Conservation (phyloP, 2,113 vertebrate species). For the Bubo scandiacus region DNA sequence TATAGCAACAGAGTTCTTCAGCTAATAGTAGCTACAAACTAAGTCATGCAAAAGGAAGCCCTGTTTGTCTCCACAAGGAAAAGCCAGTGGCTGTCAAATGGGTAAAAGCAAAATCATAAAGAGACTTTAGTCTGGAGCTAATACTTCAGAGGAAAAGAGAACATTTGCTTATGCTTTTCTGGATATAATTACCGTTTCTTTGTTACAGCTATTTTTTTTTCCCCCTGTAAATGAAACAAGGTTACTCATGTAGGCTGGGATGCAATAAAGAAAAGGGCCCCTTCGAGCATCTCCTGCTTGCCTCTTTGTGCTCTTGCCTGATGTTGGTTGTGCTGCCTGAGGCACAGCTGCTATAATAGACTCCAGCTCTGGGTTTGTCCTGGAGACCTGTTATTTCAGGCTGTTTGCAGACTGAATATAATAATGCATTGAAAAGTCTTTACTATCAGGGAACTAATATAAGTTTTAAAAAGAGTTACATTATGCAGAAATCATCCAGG, state of each 20-base stretch:
- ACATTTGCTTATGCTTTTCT: not conserved
- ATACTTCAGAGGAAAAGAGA: not conserved
- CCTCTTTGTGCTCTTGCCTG: constrained; percentile 10
- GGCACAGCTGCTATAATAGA: constrained; percentile 35
- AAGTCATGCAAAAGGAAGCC: not conserved
- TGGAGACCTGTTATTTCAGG: constrained; percentile 25
- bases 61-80: not conserved
- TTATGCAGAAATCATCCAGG: not conserved
- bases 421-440: constrained; percentile 6
- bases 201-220: not conserved
- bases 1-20: constrained; percentile 1
- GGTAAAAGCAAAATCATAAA: not conserved
- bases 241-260: not conserved
- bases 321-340: constrained; percentile 39
- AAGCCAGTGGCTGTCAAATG: not conserved
- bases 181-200: not conserved
- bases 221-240: not conserved
- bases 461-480: not conserved
- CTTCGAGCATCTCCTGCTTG: not conserved
- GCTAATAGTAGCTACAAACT: constrained; percentile 10
- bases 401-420: not conserved
- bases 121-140: not conserved
- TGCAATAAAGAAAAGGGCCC: constrained; percentile 23
- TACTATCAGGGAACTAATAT: not conserved
- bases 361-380: constrained; percentile 25